phyloP scores from a whole-genome alignment of 1,140 invertebrate species.

The Bombus cullumanus region DNA sequence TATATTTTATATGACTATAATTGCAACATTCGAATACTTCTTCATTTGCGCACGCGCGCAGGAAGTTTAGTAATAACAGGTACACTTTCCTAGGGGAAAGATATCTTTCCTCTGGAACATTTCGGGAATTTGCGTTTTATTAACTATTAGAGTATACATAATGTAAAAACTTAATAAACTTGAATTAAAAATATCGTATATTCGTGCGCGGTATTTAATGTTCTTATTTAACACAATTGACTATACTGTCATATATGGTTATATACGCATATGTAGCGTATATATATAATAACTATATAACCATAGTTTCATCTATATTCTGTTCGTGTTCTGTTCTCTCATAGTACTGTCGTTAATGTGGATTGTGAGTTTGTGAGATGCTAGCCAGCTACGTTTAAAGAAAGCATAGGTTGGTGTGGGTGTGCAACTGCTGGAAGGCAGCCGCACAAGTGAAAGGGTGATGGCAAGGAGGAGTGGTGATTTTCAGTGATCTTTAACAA shows the following conservation, averaged over 20 bases:
- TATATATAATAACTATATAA: constrained; percentile 13
- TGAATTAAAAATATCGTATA: background rate
- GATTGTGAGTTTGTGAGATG: constrained; percentile 13
- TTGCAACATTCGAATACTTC: constrained; percentile 14
- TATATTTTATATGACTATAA: too few relatives aligned
- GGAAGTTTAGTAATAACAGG: constrained; percentile 9
- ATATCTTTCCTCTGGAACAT: background rate
- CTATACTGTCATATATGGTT: background rate
- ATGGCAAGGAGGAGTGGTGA: constrained; percentile 72
- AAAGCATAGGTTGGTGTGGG: constrained; percentile 42
- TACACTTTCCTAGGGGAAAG: constrained; percentile 10
- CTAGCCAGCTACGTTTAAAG: constrained; percentile 43
- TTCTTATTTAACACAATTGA: background rate
- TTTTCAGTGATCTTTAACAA: constrained; percentile 70
- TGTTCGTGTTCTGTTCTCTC: constrained; percentile 29
- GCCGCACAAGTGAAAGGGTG: constrained; percentile 69
- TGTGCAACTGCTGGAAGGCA: constrained; percentile 47
- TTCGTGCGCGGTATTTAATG: background rate
- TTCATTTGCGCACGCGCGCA: constrained; percentile 9
- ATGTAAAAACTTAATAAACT: background rate
- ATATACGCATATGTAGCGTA: background rate
- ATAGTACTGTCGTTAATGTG: constrained; percentile 38
- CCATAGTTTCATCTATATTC: constrained; percentile 34
- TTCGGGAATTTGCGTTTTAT: constrained; percentile 1
- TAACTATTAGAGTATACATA: background rate